Conservation (phyloP, 2,113 vertebrate species). For the Actinemys pallida region DNA sequence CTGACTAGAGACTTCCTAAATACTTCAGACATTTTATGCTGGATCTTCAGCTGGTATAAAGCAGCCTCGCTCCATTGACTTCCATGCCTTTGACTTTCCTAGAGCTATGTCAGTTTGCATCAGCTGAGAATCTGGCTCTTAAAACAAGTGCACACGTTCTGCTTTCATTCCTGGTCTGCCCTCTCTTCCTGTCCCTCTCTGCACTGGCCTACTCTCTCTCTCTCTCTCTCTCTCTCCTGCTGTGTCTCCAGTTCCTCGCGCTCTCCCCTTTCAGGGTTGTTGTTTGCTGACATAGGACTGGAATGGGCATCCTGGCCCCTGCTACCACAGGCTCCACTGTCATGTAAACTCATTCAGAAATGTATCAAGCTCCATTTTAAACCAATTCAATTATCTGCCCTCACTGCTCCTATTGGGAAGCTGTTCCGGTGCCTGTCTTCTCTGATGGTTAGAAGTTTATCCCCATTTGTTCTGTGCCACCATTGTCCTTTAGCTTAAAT, state of each 20-base stretch:
- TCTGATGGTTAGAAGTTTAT: neutral
- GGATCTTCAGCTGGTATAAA: neutral
- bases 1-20: neutral
- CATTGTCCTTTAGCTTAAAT: neutral
- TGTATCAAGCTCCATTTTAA: neutral
- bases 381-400: neutral
- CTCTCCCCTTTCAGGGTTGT: neutral
- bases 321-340: neutral
- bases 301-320: neutral
- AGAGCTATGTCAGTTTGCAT: neutral
- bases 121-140: neutral
- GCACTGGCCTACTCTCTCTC: neutral
- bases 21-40: neutral
- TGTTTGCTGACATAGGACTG: neutral
- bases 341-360: neutral
- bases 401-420: neutral
- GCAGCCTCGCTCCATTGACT: neutral
- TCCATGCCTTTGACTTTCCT: neutral
- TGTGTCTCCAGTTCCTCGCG: neutral
- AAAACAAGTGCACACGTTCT: neutral
- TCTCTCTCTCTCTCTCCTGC: neutral
- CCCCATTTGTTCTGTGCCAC: neutral
- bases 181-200: neutral
- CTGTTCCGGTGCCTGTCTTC: neutral
- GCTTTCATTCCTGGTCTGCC: neutral